Percentiles rank a stretch among this genome's conserved stretches.
These are phyloP conservation scores for Acanthisitta chloris DNA, from an alignment of 2,113 vertebrate genomes.

Conservation along the genomic window DNA sequence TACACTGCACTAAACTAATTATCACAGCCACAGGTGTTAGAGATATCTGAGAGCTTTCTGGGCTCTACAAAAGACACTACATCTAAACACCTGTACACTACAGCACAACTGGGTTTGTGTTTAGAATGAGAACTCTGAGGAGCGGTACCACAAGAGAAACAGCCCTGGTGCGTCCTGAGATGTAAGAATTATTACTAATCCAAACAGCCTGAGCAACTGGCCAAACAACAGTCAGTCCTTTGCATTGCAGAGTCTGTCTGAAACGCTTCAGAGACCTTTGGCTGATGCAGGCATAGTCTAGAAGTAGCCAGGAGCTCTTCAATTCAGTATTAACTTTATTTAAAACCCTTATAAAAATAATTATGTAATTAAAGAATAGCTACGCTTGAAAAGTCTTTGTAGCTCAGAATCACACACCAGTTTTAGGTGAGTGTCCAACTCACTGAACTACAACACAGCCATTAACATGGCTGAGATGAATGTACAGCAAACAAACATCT, in stretches of 20 bases:
- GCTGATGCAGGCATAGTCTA: not conserved
- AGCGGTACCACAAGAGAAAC: not conserved
- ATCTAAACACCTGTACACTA: not conserved
- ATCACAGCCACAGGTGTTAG: not conserved
- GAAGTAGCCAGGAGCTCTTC: not conserved
- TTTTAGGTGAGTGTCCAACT: not conserved
- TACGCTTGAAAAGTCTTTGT: not conserved
- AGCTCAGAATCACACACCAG: not conserved
- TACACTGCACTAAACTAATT: fast-evolving
- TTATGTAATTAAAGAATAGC: not conserved
- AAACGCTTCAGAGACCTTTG: not conserved
- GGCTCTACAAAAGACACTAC: not conserved
- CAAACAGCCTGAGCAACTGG: not conserved
- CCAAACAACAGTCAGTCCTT: not conserved
- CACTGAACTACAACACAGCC: not conserved
- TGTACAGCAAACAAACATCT: not conserved
- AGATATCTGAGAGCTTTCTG: not conserved
- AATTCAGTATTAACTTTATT: not conserved
- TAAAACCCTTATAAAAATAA: not conserved
- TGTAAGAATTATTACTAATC: not conserved
- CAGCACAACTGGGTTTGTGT: not conserved
- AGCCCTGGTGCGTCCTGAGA: not conserved
- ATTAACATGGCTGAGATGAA: not conserved
- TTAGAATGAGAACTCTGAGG: not conserved
- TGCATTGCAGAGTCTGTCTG: not conserved